Conservation (phyloP, 2,888 invertebrate genomes). For the Meiosimyza platycephala region DNA sequence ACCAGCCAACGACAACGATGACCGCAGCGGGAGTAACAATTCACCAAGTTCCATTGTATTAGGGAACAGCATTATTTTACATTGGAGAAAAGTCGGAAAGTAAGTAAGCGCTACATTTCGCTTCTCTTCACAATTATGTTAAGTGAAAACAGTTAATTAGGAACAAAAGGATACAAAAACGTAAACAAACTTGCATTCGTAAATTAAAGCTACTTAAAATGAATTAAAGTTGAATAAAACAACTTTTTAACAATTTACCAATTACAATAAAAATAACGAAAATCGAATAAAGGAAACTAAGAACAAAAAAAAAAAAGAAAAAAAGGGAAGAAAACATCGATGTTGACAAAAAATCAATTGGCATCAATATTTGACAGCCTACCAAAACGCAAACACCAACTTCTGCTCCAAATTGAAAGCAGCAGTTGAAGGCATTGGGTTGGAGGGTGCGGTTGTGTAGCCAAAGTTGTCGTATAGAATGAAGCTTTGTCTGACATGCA, state of each 20-base stretch:
- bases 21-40: background rate
- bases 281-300: background rate
- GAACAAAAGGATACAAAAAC: too few relatives aligned
- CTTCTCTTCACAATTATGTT: too few relatives aligned
- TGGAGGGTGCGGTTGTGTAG: background rate
- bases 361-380: slow-evolving; percentile 5
- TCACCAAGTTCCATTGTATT: background rate
- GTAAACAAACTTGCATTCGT: too few relatives aligned
- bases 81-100: too few relatives aligned
- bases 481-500: slow-evolving; percentile 1
- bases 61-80: too few relatives aligned
- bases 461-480: background rate
- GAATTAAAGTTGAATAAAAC: background rate
- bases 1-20: background rate
- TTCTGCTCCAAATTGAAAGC: background rate
- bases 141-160: too few relatives aligned
- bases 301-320: background rate
- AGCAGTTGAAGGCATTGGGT: background rate
- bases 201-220: background rate
- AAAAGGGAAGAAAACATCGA: background rate
- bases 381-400: background rate
- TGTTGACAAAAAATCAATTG: slow-evolving; percentile 1
- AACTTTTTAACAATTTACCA: background rate
- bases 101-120: too few relatives aligned
- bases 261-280: background rate